Evolutionary conservation across 1,140 invertebrate genomes (phyloP).

Genomic region (Sesamia nonagrioides): DNA sequence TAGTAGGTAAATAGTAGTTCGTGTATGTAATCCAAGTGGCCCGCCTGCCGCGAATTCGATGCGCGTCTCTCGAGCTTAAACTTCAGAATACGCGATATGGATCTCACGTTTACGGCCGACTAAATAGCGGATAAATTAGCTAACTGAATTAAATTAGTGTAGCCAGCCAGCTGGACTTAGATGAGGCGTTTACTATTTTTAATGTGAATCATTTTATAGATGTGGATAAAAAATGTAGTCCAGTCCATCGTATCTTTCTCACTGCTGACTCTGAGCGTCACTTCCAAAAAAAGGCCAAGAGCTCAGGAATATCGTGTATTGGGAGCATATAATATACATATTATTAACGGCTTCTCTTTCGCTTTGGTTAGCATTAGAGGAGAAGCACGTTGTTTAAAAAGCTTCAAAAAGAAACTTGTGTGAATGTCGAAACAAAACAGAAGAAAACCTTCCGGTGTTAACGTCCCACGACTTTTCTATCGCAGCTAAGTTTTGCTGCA

Average conservation of each 20-base stretch:
- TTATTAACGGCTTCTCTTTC: too few relatives aligned
- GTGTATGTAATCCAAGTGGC: conserved; percentile 64
- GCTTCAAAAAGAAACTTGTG: not conserved
- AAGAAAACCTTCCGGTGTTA: conserved; percentile 39
- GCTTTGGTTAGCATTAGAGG: too few relatives aligned
- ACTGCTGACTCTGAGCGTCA: not conserved
- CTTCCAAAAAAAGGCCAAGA: too few relatives aligned
- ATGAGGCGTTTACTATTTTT: conserved; percentile 17
- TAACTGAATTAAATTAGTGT: conserved; percentile 80
- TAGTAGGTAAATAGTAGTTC: conserved; percentile 60
- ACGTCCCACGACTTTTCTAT: conserved; percentile 48
- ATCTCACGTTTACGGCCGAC: conserved; percentile 82
- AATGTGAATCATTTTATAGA: not conserved
- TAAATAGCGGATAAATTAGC: conserved; percentile 86
- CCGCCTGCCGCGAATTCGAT: conserved; percentile 76
- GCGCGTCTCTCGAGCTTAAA: conserved; percentile 66
- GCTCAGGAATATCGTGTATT: too few relatives aligned
- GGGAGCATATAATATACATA: too few relatives aligned
- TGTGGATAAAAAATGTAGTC: not conserved
- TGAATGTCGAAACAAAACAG: conserved; percentile 1
- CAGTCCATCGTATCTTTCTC: too few relatives aligned
- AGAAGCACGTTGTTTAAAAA: not conserved
- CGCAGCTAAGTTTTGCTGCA: conserved; percentile 53
- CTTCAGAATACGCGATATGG: conserved; percentile 76
- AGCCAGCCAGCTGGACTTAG: conserved; percentile 37